Evolutionary conservation across 2,888 invertebrate species (phyloP).

Genomic region (Erebia ligea): DNA sequence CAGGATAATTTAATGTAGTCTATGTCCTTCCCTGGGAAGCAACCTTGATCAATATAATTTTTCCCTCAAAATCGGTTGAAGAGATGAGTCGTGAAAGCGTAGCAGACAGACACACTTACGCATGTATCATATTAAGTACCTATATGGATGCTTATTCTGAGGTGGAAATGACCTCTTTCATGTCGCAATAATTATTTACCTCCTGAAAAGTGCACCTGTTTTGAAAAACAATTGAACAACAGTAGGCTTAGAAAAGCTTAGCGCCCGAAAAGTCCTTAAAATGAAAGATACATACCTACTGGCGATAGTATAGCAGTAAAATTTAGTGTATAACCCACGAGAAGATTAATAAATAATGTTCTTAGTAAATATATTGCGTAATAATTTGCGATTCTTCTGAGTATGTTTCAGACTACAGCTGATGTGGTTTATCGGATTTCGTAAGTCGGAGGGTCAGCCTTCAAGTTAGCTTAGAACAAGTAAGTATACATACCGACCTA

Average conservation of each 20-base stretch:
- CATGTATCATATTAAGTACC: no score
- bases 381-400: constrained; percentile 4
- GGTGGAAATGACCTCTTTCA: no score
- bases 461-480: constrained; percentile 6
- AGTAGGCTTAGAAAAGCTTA: background rate
- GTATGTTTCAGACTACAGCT: constrained; percentile 1
- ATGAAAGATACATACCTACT: background rate
- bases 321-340: constrained; percentile 7
- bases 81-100: no score
- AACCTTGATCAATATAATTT: no score
- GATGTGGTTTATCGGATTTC: constrained; percentile 9
- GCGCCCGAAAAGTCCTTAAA: background rate
- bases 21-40: no score
- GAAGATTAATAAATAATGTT: constrained; percentile 20
- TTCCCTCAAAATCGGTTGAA: no score
- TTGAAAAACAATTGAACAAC: no score
- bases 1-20: no score
- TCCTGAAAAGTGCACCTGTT: no score
- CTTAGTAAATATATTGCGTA: constrained; percentile 18
- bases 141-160: no score
- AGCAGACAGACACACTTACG: no score
- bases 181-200: no score
- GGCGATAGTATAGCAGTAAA: background rate
- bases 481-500: background rate
- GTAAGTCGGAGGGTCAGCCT: constrained; percentile 1